Base-by-base conservation (phyloP, 2,797 vertebrate genomes). In the Triplophysa bombifrons region DNA sequence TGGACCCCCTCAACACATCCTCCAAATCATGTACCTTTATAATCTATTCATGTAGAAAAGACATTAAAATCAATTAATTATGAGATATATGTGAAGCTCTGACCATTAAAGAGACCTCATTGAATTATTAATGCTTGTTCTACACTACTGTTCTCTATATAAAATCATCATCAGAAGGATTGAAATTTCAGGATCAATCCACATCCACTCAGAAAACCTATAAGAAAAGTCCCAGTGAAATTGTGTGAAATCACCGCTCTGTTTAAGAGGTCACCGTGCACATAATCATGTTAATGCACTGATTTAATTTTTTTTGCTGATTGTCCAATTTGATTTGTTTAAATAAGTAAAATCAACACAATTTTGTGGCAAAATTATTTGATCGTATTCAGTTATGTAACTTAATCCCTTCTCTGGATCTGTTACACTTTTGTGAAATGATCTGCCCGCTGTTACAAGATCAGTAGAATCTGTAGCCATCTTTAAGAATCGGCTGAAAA, bases 281-380 rank as follows among this genome's bases (percentile, higher is more conserved):
- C 7, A 64, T n/a, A 71, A 77, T 78, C 66, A 53, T 63, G 30
- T 55, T 55, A 80, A 72, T 60, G 53, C 60, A 30, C 30, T 30
- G 30, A 30, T 5, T 4, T 4, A 5, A 5, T 0, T 0, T 4
- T 4, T 30, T 30, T 30, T 4, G 30, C 30, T 30, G 30, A 4
- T 30, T 30, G 30, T 30, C 30, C 30, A 30, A 30, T 4, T 4
- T 30, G 4, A 30, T 30, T 30, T 4, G 5, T 5, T 5, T 4
- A 30, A 30, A 30, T 30, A 30, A 30, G 30, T 30, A 4, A 30
- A 30, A 30, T 30, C 30, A 30, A 30, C 30, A 5, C 30, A 30
- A 30, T 3, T 30, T 30, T 30, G 27, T 30, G 27, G 27, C 27
- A 4, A 30, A 30, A 30, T 30, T 3, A 30, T 30, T 30, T 30